These are phyloP conservation scores for Trichechus manatus DNA, from an alignment of 2,113 vertebrate species.

Conservation along the genomic window DNA sequence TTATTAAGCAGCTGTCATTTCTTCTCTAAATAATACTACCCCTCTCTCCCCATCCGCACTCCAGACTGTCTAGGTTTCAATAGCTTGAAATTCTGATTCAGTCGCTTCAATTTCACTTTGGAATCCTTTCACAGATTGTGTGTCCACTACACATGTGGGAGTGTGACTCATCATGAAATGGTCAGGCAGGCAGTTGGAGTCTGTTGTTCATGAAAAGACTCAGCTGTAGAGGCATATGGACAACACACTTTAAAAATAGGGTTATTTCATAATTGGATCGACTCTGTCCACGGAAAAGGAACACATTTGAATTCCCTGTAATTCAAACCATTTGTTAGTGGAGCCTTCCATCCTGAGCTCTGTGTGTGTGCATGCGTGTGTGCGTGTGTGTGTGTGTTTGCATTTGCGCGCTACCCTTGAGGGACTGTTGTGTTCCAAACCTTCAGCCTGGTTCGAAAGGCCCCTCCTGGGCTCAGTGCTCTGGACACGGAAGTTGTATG, in stretches of 20 bases:
- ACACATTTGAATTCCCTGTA: slow-evolving; percentile 78
- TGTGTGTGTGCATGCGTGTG: no score
- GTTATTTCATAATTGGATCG: slow-evolving; percentile 82
- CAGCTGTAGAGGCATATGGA: slow-evolving; percentile 83
- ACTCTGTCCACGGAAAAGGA: slow-evolving; percentile 79
- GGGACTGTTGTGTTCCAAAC: slow-evolving; percentile 27
- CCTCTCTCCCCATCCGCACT: neutral
- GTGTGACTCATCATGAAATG: slow-evolving; percentile 56
- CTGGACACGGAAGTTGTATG: neutral
- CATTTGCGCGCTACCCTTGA: neutral
- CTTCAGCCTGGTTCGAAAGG: neutral
- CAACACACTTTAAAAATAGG: slow-evolving; percentile 79
- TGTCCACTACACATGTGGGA: slow-evolving; percentile 25
- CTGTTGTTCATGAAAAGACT: slow-evolving; percentile 75
- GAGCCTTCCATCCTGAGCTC: slow-evolving; percentile 57
- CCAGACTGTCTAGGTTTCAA: neutral
- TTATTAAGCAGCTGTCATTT: slow-evolving; percentile 75
- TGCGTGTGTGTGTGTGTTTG: neutral
- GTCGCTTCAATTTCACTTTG: neutral
- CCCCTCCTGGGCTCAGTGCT: neutral
- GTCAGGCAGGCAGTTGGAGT: slow-evolving; percentile 36
- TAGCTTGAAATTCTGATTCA: slow-evolving; percentile 22
- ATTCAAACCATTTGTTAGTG: slow-evolving; percentile 80
- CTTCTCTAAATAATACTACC: slow-evolving; percentile 59
- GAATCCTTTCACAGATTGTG: slow-evolving; percentile 25